phyloP scores from a whole-genome alignment of 2,888 invertebrate species.

The Parnassius smintheus region DNA sequence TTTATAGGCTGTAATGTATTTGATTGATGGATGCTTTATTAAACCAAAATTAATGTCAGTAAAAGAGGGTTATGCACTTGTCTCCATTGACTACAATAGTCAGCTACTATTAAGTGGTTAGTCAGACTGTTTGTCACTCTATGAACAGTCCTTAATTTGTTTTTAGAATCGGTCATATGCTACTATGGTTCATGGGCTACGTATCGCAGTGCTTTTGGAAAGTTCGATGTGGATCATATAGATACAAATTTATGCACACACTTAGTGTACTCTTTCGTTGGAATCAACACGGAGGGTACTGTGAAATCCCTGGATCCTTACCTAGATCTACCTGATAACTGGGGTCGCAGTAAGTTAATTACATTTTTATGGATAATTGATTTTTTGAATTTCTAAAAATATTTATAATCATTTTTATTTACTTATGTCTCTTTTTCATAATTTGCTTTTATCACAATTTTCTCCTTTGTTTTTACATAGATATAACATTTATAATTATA shows the following conservation, averaged over 20 bases:
- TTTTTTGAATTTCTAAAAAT: no score
- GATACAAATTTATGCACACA: conserved; percentile 88
- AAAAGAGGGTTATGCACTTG: no score
- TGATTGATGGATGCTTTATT: not conserved
- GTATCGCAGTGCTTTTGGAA: conserved; percentile 83
- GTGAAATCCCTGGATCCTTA: conserved; percentile 81
- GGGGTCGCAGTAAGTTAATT: conserved; percentile 69
- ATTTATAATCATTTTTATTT: no score
- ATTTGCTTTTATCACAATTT: no score
- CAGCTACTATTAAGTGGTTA: no score
- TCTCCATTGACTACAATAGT: no score
- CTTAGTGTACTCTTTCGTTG: conserved; percentile 87
- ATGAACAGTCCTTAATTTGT: not conserved
- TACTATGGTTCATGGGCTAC: conserved; percentile 90
- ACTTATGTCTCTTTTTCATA: no score
- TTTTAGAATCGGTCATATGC: conserved; percentile 84
- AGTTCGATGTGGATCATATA: conserved; percentile 84
- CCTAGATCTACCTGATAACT: conserved; percentile 83
- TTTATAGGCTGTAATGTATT: not conserved
- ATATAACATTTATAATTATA: no score
- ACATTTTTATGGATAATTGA: no score
- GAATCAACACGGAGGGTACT: conserved; percentile 77
- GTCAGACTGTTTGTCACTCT: not conserved
- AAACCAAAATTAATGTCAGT: not conserved
- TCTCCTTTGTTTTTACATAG: no score